Evolutionary conservation across 2,113 vertebrate genomes (phyloP), one percentile per base, ranked within the genome.

Genomic region (Pachyramphus minor): DNA sequence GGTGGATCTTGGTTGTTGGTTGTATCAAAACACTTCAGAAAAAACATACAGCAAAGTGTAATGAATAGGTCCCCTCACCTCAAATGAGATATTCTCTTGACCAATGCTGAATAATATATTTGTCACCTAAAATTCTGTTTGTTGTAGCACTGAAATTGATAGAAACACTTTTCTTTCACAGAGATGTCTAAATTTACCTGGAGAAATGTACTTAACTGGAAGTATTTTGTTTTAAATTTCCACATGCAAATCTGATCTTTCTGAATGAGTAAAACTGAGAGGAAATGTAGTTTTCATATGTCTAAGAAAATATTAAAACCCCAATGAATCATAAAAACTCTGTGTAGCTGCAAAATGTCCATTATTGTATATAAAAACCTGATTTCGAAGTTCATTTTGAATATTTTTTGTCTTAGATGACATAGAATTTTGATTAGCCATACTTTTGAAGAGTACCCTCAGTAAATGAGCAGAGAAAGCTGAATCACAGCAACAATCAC

Each of bases 401-500:
- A 91, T 79, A 90, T 69, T 89, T 94, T 94, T 80, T 83, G 4
- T 94, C 74, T 58, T 92, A 17, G 14, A 87, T 80, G 39, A 71
- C n/a, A 86, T 24, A 83, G 45, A 93, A 79, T 68, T 89, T 31
- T 64, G 55, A 66, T 42, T 91, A 90, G 55, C 41, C 58, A 12
- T 68, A 64, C 72, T 95, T 97, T 87, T 95, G 23, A 77, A 67
- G 16, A 89, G 9, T 77, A 58, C 52, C 52, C 85, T 60, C 68
- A 80, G 63, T 69, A 97, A 97, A 95, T 77, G 84, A 94, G 31
- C 41, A 84, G 78, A 93, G 53, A 96, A 97, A 84, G 44, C 53
- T 95, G 82, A n/a, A n/a, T n/a, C n/a, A 76, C 73, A 96, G 42
- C 28, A 97, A 88, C 28, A 91, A n/a, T n/a, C n/a, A n/a, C n/a